Conservation (phyloP, 2,113 vertebrate genomes). For the Spea bombifrons region DNA sequence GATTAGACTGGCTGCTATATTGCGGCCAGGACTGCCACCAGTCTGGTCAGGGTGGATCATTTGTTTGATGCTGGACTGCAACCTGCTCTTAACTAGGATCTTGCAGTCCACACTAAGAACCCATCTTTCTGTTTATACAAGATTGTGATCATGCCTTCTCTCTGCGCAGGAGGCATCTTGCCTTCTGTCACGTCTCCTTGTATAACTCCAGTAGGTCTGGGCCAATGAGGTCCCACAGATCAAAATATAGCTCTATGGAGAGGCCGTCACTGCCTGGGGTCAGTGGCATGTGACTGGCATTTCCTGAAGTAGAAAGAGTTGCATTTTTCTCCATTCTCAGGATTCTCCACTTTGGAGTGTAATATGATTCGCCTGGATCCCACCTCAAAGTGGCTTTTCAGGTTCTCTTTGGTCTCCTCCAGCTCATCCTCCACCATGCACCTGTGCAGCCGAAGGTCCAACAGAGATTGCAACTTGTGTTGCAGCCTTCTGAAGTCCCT, state of each 20-base stretch:
- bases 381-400: constrained; percentile 10
- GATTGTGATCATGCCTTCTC: background rate
- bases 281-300: constrained; percentile 1
- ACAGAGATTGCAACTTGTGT: too few relatives aligned
- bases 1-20: background rate
- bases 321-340: constrained; percentile 4
- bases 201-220: background rate
- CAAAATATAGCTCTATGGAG: constrained; percentile 6
- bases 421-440: background rate
- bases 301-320: constrained; percentile 21
- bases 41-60: background rate
- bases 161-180: background rate
- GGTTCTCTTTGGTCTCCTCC: constrained; percentile 1
- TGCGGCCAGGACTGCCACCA: background rate
- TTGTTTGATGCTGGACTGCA: background rate
- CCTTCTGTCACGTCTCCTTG: background rate
- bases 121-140: background rate
- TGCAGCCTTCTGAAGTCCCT: too few relatives aligned
- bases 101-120: background rate
- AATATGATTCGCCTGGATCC: constrained; percentile 8
- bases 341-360: background rate
- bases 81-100: background rate
- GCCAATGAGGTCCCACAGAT: background rate
- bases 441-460: background rate
- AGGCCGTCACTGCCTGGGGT: constrained; percentile 17